phyloP scores from a whole-genome alignment of 2,113 vertebrate species.

The Colistium nudipinnis region DNA sequence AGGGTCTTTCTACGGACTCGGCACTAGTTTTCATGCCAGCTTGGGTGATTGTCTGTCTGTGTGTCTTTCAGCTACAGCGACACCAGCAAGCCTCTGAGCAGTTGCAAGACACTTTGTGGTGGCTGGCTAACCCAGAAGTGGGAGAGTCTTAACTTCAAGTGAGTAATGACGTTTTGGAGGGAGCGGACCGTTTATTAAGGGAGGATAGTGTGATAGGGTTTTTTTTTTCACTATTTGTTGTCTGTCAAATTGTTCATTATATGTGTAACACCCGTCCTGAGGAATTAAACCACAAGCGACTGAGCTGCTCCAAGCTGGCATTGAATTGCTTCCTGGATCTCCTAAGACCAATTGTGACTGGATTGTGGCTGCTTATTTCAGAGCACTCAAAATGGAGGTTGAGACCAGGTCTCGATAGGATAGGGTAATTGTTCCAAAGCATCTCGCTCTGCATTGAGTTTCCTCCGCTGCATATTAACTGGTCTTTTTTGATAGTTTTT shows the following conservation, averaged over 20 bases:
- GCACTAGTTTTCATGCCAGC: slow-evolving; percentile 28
- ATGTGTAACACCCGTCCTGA: no score
- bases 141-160: slow-evolving; percentile 80
- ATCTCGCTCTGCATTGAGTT: slow-evolving; percentile 36
- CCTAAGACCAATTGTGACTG: no score
- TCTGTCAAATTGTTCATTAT: slow-evolving; percentile 50
- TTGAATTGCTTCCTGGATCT: no score
- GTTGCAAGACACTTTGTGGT: slow-evolving; percentile 68
- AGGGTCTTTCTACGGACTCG: slow-evolving; percentile 28
- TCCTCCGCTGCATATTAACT: slow-evolving; percentile 43
- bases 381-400: background rate
- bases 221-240: slow-evolving; percentile 37
- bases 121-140: slow-evolving; percentile 72
- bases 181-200: slow-evolving; percentile 42
- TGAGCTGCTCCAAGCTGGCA: no score
- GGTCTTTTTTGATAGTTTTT: background rate
- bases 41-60: slow-evolving; percentile 56
- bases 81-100: slow-evolving; percentile 57
- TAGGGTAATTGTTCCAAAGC: slow-evolving; percentile 13
- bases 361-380: no score
- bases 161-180: slow-evolving; percentile 62
- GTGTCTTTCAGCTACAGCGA: slow-evolving; percentile 70
- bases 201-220: slow-evolving; percentile 35
- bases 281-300: no score
- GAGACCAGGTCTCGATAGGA: slow-evolving; percentile 32